Percentiles rank a stretch among this genome's conserved stretches.
Conservation (phyloP, 2,888 invertebrate genomes). For the Hecatera dysodea region DNA sequence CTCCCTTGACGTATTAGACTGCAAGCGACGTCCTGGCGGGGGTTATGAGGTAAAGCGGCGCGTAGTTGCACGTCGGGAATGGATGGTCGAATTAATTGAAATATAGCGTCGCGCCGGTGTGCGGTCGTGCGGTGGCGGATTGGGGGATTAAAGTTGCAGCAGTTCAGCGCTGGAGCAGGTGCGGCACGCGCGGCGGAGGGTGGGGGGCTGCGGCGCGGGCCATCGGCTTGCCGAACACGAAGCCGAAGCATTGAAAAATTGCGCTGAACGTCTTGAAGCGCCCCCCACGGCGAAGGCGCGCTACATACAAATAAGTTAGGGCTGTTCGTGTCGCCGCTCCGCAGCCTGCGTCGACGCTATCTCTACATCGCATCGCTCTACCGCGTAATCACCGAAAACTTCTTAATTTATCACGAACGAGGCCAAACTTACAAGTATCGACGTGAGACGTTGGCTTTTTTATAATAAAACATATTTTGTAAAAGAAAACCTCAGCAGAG, state of each 20-base stretch:
- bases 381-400: conserved; percentile 58
- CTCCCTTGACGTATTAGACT: conserved; percentile 68
- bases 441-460: conserved; percentile 31
- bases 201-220: conserved; percentile 75
- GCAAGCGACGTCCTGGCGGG: conserved; percentile 69
- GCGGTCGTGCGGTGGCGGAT: conserved; percentile 86
- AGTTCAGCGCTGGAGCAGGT: conserved; percentile 83
- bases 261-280: conserved; percentile 86
- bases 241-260: conserved; percentile 89
- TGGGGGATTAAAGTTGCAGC: conserved; percentile 89
- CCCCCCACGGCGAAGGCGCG: conserved; percentile 81
- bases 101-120: conserved; percentile 87
- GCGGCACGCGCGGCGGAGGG: conserved; percentile 68
- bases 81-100: conserved; percentile 89
- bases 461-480: conserved; percentile 13
- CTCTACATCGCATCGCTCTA: conserved; percentile 54
- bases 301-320: conserved; percentile 86
- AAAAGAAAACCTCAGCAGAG: conserved; percentile 13
- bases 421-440: conserved; percentile 39
- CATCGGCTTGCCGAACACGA: conserved; percentile 86
- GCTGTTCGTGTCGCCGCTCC: conserved; percentile 66
- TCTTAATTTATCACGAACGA: conserved; percentile 59
- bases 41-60: conserved; percentile 82
- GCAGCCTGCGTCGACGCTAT: conserved; percentile 59
- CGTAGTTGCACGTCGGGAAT: conserved; percentile 83